Conservation (phyloP, 2,888 invertebrate genomes). For the Netelia virgata region DNA sequence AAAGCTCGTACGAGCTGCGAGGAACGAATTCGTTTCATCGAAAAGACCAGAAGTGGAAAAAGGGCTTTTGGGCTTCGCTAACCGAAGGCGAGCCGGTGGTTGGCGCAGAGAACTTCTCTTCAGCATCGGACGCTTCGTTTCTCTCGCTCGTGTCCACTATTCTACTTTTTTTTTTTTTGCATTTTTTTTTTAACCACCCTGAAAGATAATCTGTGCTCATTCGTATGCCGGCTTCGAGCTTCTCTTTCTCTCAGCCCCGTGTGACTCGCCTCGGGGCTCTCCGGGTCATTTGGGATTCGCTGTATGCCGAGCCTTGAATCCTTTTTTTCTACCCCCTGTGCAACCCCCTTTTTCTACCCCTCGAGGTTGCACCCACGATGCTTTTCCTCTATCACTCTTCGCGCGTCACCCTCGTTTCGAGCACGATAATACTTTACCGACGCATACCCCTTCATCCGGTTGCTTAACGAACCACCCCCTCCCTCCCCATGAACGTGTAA, state of each 20-base stretch:
- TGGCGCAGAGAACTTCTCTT: constrained; percentile 35
- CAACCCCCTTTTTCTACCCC: not conserved
- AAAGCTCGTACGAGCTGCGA: no score
- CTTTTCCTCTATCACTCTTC: constrained; percentile 39
- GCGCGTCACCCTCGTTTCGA: constrained; percentile 43
- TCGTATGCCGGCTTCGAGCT: constrained; percentile 62
- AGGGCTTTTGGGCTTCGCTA: not conserved
- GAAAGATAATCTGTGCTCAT: constrained; percentile 68
- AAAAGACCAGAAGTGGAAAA: not conserved
- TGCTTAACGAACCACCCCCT: constrained; percentile 47
- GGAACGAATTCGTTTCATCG: not conserved
- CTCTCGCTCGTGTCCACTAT: constrained; percentile 53
- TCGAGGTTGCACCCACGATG: constrained; percentile 6
- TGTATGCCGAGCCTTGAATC: constrained; percentile 43
- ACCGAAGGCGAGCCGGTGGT: not conserved
- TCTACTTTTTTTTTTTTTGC: constrained; percentile 14
- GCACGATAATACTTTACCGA: constrained; percentile 57
- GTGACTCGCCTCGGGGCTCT: constrained; percentile 55
- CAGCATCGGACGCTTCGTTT: constrained; percentile 13
- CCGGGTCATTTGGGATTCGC: constrained; percentile 63
- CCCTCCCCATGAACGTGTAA: not conserved
- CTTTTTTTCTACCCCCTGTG: not conserved
- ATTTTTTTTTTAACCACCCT: not conserved
- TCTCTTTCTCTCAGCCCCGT: constrained; percentile 34
- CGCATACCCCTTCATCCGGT: constrained; percentile 14